Percentiles rank a stretch among this genome's conserved stretches.
Evolutionary conservation across 2,888 invertebrate species (phyloP).

Genomic region (Lasioglossum pauxillum): DNA sequence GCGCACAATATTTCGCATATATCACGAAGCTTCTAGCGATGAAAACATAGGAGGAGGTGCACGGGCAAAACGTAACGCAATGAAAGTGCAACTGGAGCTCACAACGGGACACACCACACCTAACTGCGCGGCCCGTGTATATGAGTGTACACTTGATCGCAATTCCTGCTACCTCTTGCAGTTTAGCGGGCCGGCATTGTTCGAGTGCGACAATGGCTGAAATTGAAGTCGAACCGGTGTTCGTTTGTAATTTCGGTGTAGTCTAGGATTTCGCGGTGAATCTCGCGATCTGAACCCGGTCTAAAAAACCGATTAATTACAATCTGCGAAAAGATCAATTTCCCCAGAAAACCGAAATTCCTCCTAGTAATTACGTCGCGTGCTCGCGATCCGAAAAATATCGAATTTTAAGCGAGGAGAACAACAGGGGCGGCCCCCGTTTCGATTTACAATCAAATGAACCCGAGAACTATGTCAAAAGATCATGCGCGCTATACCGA

Average conservation of each 20-base stretch:
- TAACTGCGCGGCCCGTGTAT: slow-evolving; percentile 20
- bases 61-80: slow-evolving; percentile 37
- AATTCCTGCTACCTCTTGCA: slow-evolving; percentile 53
- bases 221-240: slow-evolving; percentile 58
- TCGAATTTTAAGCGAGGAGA: background rate
- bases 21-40: slow-evolving; percentile 16
- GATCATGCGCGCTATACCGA: background rate
- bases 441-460: background rate
- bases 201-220: slow-evolving; percentile 54
- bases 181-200: slow-evolving; percentile 51
- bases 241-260: slow-evolving; percentile 59
- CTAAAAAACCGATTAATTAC: slow-evolving; percentile 27
- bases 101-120: slow-evolving; percentile 31
- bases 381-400: background rate
- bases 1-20: background rate
- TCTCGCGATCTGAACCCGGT: background rate
- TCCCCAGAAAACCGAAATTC: slow-evolving; percentile 1
- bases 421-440: background rate
- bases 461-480: background rate
- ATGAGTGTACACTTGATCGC: slow-evolving; percentile 42
- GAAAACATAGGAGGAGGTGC: slow-evolving; percentile 24
- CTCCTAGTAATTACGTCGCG: background rate
- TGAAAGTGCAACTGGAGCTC: slow-evolving; percentile 27
- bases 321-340: slow-evolving; percentile 23
- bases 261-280: slow-evolving; percentile 35